Evolutionary conservation across 2,113 vertebrate genomes (phyloP).

Genomic region (Mesitornis unicolor): DNA sequence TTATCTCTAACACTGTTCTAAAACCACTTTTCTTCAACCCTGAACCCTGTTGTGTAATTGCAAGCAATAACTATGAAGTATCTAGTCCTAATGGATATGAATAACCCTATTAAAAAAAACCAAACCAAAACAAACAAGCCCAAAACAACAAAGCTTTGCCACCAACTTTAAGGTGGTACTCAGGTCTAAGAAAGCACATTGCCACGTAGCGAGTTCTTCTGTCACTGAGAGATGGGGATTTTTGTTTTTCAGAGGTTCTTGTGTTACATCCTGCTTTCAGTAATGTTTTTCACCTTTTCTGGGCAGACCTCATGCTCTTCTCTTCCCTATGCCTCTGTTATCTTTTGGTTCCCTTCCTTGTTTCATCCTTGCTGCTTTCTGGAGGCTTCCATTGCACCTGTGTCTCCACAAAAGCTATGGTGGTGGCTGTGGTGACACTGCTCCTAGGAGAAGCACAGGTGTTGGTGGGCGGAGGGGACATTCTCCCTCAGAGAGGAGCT

Average conservation of each 20-base stretch:
- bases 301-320: not conserved
- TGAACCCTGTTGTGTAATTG: not conserved
- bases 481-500: not conserved
- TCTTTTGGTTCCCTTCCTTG: not conserved
- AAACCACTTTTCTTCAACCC: not conserved
- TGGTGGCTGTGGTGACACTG: not conserved
- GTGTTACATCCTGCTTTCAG: not conserved
- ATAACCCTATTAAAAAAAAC: not conserved
- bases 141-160: not conserved
- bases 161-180: not conserved
- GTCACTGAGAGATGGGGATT: rapidly evolving
- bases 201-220: not conserved
- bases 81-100: not conserved
- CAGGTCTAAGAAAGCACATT: not conserved
- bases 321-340: not conserved
- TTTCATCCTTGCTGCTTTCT: not conserved
- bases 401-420: not conserved
- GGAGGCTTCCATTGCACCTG: not conserved
- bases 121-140: not conserved
- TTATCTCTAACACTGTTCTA: not conserved
- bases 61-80: not conserved
- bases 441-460: not conserved
- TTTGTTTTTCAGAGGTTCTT: not conserved
- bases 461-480: not conserved
- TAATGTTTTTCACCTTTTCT: not conserved